Evolutionary conservation across 2,797 vertebrate genomes (phyloP).

Genomic region (Acanthopagrus latus): DNA sequence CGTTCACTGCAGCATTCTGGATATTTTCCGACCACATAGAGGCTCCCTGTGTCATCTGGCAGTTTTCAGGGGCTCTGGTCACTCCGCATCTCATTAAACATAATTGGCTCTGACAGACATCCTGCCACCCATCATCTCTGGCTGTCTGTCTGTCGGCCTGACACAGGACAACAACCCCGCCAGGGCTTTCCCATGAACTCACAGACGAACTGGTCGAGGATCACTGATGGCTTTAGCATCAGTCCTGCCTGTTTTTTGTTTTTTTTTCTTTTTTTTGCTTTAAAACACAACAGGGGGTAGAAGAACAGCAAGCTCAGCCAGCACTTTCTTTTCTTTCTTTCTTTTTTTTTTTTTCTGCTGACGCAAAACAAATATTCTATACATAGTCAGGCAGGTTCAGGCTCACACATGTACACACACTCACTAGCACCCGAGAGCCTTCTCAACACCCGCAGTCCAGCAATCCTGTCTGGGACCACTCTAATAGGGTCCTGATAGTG

Average conservation of each 20-base stretch:
- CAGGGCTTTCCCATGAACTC: not conserved
- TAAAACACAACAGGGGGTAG: slow-evolving; percentile 56
- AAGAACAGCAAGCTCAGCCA: slow-evolving; percentile 51
- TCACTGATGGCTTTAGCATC: slow-evolving; percentile 34
- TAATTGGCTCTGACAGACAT: slow-evolving; percentile 76
- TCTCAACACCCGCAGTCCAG: slow-evolving; percentile 31
- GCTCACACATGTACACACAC: slow-evolving; percentile 29
- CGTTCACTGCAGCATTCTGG: slow-evolving; percentile 16
- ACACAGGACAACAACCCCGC: slow-evolving; percentile 35
- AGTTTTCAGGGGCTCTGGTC: slow-evolving; percentile 60
- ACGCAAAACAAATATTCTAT: slow-evolving; percentile 26
- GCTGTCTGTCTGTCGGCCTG: slow-evolving; percentile 23
- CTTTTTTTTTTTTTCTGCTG: slow-evolving; percentile 48
- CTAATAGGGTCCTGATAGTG: slow-evolving; percentile 66
- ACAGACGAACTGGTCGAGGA: not conserved
- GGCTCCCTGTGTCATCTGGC: slow-evolving; percentile 58
- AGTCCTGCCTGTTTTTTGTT: slow-evolving; percentile 44
- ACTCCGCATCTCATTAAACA: slow-evolving; percentile 74
- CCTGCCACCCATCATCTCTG: slow-evolving; percentile 54
- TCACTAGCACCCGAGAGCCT: slow-evolving; percentile 54
- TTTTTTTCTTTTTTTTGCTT: slow-evolving; percentile 27
- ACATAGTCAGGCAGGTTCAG: slow-evolving; percentile 26
- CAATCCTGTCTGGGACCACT: slow-evolving; percentile 39
- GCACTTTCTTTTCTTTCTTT: slow-evolving; percentile 26
- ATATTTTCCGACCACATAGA: slow-evolving; percentile 18